Evolutionary conservation across 2,888 invertebrate genomes (phyloP).

Genomic region (Phyllotreta cruciferae): DNA sequence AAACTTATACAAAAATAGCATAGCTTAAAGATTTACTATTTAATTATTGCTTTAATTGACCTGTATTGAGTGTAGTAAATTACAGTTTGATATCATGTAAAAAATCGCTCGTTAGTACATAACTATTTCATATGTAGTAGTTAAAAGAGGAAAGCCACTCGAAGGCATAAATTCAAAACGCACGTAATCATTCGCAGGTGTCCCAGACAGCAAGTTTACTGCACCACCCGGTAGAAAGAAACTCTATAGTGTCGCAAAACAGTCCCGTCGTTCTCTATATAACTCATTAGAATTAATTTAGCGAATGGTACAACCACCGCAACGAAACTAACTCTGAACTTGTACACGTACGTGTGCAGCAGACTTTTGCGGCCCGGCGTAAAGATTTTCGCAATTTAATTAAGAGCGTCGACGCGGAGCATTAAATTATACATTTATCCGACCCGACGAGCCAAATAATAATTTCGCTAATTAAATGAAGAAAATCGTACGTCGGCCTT

Average conservation of each 20-base stretch:
- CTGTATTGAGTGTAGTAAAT: no score
- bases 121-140: no score
- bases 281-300: constrained; percentile 17
- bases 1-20: no score
- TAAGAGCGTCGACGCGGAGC: constrained; percentile 18
- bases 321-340: constrained; percentile 10
- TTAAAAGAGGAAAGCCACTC: no score
- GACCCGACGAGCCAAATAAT: constrained; percentile 28
- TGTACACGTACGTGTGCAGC: not conserved
- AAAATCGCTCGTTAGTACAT: no score
- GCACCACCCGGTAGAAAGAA: no score
- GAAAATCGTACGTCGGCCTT: constrained; percentile 25
- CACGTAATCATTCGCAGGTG: no score
- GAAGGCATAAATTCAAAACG: no score
- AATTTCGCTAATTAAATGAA: constrained; percentile 28
- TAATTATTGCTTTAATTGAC: no score
- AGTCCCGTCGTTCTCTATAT: not conserved
- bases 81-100: no score
- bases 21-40: no score
- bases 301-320: constrained; percentile 6
- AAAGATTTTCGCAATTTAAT: constrained; percentile 28
- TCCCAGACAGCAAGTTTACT: no score
- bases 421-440: constrained; percentile 28
- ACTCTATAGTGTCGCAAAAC: not conserved
- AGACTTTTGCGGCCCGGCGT: constrained; percentile 23